Conservation (phyloP, 2,113 vertebrate species). For the Sprattus sprattus region DNA sequence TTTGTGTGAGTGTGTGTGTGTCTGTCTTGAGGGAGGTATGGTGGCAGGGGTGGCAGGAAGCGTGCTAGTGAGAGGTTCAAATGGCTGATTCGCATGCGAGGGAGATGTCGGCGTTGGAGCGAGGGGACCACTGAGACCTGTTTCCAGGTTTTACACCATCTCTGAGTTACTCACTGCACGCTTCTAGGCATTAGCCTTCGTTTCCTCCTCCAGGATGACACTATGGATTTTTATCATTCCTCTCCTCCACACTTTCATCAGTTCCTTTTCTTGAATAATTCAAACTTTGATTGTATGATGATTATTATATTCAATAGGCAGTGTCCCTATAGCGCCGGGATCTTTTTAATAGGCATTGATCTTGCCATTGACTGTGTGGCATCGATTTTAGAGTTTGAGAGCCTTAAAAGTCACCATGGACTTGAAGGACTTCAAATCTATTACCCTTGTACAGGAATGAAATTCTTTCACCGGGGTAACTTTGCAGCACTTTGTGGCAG, state of each 20-base stretch:
- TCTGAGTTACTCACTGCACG: background rate
- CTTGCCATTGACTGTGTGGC: background rate
- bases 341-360: slow-evolving; percentile 17
- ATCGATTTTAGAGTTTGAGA: background rate
- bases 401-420: slow-evolving; percentile 10
- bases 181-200: background rate
- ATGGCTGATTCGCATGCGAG: background rate
- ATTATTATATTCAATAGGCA: slow-evolving; percentile 1
- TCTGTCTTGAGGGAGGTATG: background rate
- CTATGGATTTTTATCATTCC: background rate
- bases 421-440: background rate
- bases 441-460: background rate
- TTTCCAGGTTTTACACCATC: slow-evolving; percentile 10
- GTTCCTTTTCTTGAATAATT: background rate
- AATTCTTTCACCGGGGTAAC: background rate
- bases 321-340: slow-evolving; percentile 2
- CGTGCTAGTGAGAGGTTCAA: background rate
- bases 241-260: background rate
- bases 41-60: slow-evolving; percentile 19
- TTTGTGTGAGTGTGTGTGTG: background rate
- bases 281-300: background rate
- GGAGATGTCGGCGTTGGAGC: background rate
- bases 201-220: background rate
- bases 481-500: background rate
- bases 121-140: background rate